Evolutionary conservation across 2,797 vertebrate genomes (phyloP).

Genomic region (Esox masquinongy): DNA sequence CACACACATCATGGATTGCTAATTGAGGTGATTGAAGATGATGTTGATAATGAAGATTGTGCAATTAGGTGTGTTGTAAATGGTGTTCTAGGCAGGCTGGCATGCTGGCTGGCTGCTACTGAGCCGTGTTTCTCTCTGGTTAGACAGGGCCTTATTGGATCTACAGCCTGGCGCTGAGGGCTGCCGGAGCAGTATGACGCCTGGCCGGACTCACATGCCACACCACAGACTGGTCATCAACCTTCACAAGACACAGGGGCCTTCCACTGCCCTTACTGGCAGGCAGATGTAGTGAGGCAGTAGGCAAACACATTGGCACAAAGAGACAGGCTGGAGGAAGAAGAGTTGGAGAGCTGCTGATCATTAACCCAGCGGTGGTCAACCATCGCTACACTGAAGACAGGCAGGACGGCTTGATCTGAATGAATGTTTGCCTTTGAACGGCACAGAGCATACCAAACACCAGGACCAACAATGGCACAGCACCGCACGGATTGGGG

Average conservation of each 20-base stretch:
- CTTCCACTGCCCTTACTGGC: neutral
- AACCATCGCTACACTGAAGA: neutral
- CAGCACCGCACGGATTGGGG: conserved; percentile 19
- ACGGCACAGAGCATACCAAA: neutral
- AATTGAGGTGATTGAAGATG: neutral
- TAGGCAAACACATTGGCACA: neutral
- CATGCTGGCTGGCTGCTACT: conserved; percentile 2
- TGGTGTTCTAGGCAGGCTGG: neutral
- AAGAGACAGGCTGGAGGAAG: neutral
- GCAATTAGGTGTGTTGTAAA: conserved; percentile 4
- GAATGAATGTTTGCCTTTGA: neutral
- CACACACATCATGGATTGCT: neutral
- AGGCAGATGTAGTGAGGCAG: neutral
- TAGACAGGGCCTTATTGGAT: conserved; percentile 49
- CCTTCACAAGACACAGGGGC: conserved; percentile 1
- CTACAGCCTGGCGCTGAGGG: conserved; percentile 35
- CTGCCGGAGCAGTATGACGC: conserved; percentile 22
- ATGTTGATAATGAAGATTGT: neutral
- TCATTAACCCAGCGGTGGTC: neutral
- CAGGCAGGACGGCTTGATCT: neutral
- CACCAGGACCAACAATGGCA: neutral
- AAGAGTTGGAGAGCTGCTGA: neutral
- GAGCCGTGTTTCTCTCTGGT: neutral
- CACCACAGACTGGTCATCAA: neutral
- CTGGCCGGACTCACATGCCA: conserved; percentile 17